phyloP scores from a whole-genome alignment of 2,113 vertebrate genomes.

The Pionites leucogaster region DNA sequence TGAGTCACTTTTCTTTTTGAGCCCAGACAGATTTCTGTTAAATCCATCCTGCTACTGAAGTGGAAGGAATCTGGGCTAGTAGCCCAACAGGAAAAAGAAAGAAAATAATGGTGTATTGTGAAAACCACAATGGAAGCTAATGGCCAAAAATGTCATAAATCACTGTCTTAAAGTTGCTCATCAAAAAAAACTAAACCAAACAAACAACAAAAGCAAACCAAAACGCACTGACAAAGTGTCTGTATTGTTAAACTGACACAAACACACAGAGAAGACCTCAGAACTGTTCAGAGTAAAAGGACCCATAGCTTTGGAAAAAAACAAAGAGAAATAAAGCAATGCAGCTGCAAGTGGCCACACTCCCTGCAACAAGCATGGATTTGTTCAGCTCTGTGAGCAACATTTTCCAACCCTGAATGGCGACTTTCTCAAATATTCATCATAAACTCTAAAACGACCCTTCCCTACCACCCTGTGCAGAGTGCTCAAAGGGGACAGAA shows the following conservation, averaged over 20 bases:
- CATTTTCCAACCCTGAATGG: slow-evolving; percentile 38
- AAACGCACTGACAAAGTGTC: neutral
- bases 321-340: neutral
- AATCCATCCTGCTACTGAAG: neutral
- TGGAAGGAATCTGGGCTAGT: neutral
- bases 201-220: neutral
- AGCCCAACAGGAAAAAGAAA: neutral
- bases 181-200: neutral
- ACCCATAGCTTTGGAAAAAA: neutral
- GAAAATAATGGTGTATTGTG: slow-evolving; percentile 28
- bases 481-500: neutral
- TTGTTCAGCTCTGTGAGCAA: neutral
- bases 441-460: slow-evolving; percentile 29
- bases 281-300: neutral
- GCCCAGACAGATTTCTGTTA: neutral
- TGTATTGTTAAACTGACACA: neutral
- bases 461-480: neutral
- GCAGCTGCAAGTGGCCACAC: slow-evolving; percentile 11
- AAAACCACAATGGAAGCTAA: neutral
- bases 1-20: neutral
- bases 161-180: neutral
- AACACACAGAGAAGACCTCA: neutral
- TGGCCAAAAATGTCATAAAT: slow-evolving; percentile 7
- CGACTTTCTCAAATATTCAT: slow-evolving; percentile 4
- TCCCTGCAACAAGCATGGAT: slow-evolving; percentile 7